Conservation (phyloP, 2,888 invertebrate genomes). For the Dexiosoma caninum region DNA sequence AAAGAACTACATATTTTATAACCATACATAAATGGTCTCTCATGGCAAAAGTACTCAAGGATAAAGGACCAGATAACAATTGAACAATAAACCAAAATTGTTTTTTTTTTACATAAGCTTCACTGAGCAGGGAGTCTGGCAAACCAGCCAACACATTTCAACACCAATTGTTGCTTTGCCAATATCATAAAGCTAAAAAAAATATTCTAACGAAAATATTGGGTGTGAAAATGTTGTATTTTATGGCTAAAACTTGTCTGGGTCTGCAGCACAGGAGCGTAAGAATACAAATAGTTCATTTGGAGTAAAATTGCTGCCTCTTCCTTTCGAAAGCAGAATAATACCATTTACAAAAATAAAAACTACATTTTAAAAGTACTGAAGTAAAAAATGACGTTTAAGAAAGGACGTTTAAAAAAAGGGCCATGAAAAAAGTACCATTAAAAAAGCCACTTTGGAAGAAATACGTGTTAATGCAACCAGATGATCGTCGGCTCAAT, state of each 20-base stretch:
- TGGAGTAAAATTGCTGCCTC: neutral
- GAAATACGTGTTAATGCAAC: too few relatives aligned
- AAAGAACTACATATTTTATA: neutral
- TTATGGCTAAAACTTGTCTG: constrained; percentile 19
- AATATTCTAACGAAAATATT: neutral
- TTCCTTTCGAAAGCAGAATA: neutral
- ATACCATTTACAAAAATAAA: neutral
- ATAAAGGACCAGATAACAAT: constrained; percentile 53
- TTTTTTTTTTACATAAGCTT: neutral
- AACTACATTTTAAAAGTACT: neutral
- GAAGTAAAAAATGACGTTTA: neutral
- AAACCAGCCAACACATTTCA: neutral
- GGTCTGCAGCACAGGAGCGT: neutral
- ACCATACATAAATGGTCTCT: neutral
- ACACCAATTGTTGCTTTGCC: constrained; percentile 51
- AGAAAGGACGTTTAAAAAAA: neutral
- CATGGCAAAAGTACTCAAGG: constrained; percentile 50
- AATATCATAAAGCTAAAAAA: neutral
- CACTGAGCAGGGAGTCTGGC: neutral
- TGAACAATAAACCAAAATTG: constrained; percentile 40
- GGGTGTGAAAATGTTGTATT: constrained; percentile 44
- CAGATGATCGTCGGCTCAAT: too few relatives aligned
- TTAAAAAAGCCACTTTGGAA: neutral
- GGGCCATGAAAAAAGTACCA: neutral
- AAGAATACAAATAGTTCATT: neutral